These are phyloP conservation scores for Aradophagus sp. DNA, from an alignment of 1,140 invertebrate genomes.

Conservation along the genomic window DNA sequence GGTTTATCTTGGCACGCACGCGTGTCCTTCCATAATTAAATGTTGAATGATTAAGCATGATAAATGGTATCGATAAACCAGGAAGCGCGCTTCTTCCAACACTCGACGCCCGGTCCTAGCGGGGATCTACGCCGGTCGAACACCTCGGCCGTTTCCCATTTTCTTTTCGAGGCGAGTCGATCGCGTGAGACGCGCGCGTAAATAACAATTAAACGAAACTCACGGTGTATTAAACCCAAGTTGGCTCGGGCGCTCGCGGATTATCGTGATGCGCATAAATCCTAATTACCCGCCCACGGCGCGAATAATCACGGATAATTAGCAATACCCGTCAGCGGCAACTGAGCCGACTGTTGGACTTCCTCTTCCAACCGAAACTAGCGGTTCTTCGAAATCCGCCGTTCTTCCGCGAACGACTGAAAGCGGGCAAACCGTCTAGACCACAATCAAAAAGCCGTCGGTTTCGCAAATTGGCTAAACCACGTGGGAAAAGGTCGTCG, in stretches of 20 bases:
- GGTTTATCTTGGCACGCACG: too few species aligned
- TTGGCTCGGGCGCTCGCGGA: constrained; percentile 49
- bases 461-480: constrained; percentile 9
- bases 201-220: constrained; percentile 70
- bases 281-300: constrained; percentile 65
- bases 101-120: constrained; percentile 11
- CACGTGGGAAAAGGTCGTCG: background rate
- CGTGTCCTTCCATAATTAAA: constrained; percentile 54
- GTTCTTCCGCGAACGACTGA: constrained; percentile 1
- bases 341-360: constrained; percentile 4
- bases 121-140: background rate
- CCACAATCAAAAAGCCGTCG: background rate
- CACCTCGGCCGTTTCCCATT: constrained; percentile 8
- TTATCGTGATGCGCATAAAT: constrained; percentile 69
- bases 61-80: constrained; percentile 51
- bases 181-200: constrained; percentile 68
- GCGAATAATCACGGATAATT: constrained; percentile 69
- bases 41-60: constrained; percentile 46
- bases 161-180: constrained; percentile 26
- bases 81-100: constrained; percentile 43
- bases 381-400: too few species aligned
- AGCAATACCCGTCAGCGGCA: constrained; percentile 46
- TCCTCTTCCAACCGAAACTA: too few species aligned
- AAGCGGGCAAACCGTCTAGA: too few species aligned
- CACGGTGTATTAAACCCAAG: constrained; percentile 56